Base-by-base conservation (phyloP, 2,797 vertebrate genomes). In the Schizopygopsis pylzovi region DNA sequence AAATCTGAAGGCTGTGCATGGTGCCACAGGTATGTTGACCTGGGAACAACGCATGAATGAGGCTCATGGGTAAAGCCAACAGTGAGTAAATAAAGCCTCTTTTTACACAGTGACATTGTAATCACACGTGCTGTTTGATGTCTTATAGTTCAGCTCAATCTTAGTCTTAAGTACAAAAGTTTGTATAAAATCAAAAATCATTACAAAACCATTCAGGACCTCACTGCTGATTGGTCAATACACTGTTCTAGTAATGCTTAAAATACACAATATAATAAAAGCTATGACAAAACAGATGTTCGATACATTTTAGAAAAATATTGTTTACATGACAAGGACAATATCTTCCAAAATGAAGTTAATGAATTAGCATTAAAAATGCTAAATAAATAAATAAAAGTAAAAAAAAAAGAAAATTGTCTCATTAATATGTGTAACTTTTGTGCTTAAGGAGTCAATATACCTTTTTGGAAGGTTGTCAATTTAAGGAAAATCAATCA, bases 1-100 rank as follows among this genome's bases (percentile, higher is more conserved):
- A 95, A 94, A 94, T 91, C 92, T 93, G 93, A 95, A 92, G 92
- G 84, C 93, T 94, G 85, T 84, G 92, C 87, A 91, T 92, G 94
- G 93, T 92, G 90, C 79, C 93, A 93, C 90, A 93, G 93, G 92
- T 91, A 89, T 90, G 92, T 90, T 91, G 87, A 89, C 89, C 92
- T 89, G 89, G 89, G 91, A 92, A 92, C 91, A 59, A 33, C 39
- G 8, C 52, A 73, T 72, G 47, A 59, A 59, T 72, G 15, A 65
- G 20, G 82, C 49, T 84, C 71, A 84, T 73, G 59, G 75, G 63
- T 77, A 83, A 75, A 82, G 67, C n/a, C 22, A 72, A 49, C n/a
- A 22, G 56, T 37, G 56, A 63, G 20, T 20, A 33, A 76, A 33
- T 52, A n/a, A 61, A 25, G 28, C 43, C 56, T 39, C 13, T 75